Evolutionary conservation across 2,113 vertebrate species (phyloP).

Genomic region (Coturnix japonica): DNA sequence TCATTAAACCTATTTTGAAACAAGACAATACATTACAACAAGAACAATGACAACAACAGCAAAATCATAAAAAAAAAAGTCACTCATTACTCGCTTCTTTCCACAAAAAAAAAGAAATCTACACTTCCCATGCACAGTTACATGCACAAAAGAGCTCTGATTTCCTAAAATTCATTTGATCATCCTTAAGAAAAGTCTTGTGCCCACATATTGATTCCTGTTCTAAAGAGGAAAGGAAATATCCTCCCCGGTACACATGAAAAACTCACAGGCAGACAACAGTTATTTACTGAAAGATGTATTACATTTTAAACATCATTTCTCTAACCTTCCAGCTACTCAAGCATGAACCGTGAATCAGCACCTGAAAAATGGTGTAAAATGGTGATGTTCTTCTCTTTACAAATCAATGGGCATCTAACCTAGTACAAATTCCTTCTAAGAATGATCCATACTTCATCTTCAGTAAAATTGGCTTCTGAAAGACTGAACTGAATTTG

Average conservation of each 20-base stretch:
- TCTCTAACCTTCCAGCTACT: background rate
- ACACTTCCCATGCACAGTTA: background rate
- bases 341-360: background rate
- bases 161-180: background rate
- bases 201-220: background rate
- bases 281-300: background rate
- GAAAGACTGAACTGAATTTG: background rate
- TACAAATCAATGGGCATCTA: background rate
- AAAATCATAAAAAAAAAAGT: background rate
- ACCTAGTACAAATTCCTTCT: background rate
- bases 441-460: background rate
- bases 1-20: constrained; percentile 91
- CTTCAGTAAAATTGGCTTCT: background rate
- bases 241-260: background rate
- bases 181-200: background rate
- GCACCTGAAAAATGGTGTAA: background rate
- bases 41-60: background rate
- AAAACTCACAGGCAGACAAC: background rate
- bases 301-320: background rate
- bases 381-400: background rate
- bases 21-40: constrained; percentile 44
- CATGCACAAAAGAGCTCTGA: background rate
- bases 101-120: background rate
- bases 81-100: background rate
- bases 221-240: background rate